Percentiles rank a stretch among this genome's conserved stretches.
phyloP scores from a whole-genome alignment of 2,113 vertebrate genomes.

The Morone chrysops region DNA sequence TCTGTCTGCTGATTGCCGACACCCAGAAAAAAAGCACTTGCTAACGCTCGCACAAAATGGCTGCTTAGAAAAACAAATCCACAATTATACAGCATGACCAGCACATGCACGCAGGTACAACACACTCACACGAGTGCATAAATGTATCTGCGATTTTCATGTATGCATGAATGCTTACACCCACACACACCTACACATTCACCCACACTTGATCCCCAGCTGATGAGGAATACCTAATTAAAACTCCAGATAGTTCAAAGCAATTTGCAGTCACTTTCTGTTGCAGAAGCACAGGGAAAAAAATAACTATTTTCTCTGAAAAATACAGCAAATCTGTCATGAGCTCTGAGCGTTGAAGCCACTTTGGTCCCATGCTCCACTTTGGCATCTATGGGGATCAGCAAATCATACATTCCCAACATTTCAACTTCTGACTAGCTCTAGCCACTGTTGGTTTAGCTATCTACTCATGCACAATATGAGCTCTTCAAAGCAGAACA shows the following conservation, averaged over 20 bases:
- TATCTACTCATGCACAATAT: conserved; percentile 72
- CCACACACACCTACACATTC: conserved; percentile 11
- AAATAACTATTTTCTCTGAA: conserved; percentile 54
- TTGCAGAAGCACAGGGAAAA: conserved; percentile 24
- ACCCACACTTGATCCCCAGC: conserved; percentile 36
- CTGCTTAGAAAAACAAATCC: conserved; percentile 68
- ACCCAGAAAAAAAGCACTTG: conserved; percentile 60
- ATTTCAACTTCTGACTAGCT: conserved; percentile 48
- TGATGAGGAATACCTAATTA: conserved; percentile 78
- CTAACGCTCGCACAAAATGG: conserved; percentile 63
- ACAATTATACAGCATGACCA: conserved; percentile 40
- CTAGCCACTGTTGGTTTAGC: conserved; percentile 63
- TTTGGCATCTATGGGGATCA: conserved; percentile 65
- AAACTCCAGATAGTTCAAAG: conserved; percentile 79
- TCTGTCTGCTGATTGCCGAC: conserved; percentile 69
- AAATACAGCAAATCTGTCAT: conserved; percentile 66
- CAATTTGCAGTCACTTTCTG: conserved; percentile 63
- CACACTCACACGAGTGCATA: background rate
- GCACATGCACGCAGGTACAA: conserved; percentile 29
- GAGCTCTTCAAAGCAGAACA: conserved; percentile 78
- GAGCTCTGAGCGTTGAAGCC: conserved; percentile 64
- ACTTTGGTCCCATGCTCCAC: conserved; percentile 51
- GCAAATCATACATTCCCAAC: conserved; percentile 58
- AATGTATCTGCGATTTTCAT: conserved; percentile 18
- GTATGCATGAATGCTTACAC: conserved; percentile 22